These are phyloP conservation scores for Anticlea derivata DNA, from an alignment of 2,888 invertebrate genomes.

Conservation along the genomic window DNA sequence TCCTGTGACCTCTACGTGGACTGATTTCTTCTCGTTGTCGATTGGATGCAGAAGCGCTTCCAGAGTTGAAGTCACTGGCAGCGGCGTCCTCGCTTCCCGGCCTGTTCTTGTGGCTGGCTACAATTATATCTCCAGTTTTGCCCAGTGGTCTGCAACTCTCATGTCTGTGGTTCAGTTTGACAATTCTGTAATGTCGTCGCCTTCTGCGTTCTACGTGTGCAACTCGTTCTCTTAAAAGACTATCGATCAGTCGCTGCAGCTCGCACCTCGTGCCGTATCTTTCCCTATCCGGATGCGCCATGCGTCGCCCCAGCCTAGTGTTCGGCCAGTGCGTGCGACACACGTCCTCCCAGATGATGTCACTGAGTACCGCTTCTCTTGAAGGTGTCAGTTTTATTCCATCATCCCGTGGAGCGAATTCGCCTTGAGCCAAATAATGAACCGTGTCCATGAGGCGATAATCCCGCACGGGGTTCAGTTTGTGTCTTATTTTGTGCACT, in stretches of 20 bases:
- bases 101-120: conserved; percentile 72
- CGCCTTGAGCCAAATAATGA: conserved; percentile 78
- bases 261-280: conserved; percentile 65
- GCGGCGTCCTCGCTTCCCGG: conserved; percentile 54
- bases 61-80: conserved; percentile 56
- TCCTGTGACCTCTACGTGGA: conserved; percentile 51
- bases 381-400: conserved; percentile 77
- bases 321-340: conserved; percentile 79
- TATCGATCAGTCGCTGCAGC: conserved; percentile 72
- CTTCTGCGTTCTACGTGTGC: conserved; percentile 73
- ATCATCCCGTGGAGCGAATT: conserved; percentile 77
- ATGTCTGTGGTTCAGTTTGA: conserved; percentile 73
- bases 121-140: conserved; percentile 77
- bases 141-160: conserved; percentile 70
- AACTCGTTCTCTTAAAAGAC: conserved; percentile 69
- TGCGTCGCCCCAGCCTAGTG: conserved; percentile 65
- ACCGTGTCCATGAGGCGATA: conserved; percentile 79
- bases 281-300: conserved; percentile 63
- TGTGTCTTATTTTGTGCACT: conserved; percentile 74
- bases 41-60: conserved; percentile 49
- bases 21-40: conserved; percentile 48
- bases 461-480: conserved; percentile 75
- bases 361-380: conserved; percentile 76
- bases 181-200: conserved; percentile 75
- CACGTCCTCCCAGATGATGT: conserved; percentile 79